Conservation (phyloP, 2,888 invertebrate genomes). For the Spodoptera picta region DNA sequence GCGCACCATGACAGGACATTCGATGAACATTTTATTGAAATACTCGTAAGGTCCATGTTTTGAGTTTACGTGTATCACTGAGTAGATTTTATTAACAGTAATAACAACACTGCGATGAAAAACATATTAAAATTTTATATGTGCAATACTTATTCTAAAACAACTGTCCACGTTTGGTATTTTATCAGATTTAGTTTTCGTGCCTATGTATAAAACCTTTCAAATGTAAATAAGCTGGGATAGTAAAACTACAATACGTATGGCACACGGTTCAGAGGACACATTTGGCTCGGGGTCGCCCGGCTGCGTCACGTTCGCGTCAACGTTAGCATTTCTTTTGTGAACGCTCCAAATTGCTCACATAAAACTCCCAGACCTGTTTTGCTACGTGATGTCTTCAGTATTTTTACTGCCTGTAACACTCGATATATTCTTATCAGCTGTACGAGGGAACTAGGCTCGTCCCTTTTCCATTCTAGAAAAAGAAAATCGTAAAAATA, state of each 20-base stretch:
- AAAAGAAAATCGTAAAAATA: conserved; percentile 80
- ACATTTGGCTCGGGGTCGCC: conserved; percentile 58
- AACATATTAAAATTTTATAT: conserved; percentile 35
- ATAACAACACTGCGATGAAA: conserved; percentile 45
- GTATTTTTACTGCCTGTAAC: conserved; percentile 82
- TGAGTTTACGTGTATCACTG: conserved; percentile 56
- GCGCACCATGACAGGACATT: conserved; percentile 61
- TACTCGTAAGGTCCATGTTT: conserved; percentile 66
- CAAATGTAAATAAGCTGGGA: conserved; percentile 52
- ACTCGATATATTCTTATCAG: conserved; percentile 84
- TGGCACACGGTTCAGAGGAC: conserved; percentile 49
- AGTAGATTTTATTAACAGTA: conserved; percentile 50
- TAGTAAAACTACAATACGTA: conserved; percentile 56
- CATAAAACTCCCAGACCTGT: conserved; percentile 85
- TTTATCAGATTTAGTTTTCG: background rate
- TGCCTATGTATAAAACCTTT: conserved; percentile 31
- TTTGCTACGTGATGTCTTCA: conserved; percentile 85
- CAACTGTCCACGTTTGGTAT: conserved; percentile 14
- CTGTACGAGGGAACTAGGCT: conserved; percentile 67
- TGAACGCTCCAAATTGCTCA: conserved; percentile 86
- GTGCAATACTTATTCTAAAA: conserved; percentile 22
- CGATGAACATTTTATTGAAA: conserved; percentile 72
- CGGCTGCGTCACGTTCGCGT: conserved; percentile 76
- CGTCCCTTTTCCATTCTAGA: conserved; percentile 70
- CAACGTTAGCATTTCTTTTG: conserved; percentile 86